Conservation (phyloP, 2,113 vertebrate species). For the Hippocampus abdominalis region DNA sequence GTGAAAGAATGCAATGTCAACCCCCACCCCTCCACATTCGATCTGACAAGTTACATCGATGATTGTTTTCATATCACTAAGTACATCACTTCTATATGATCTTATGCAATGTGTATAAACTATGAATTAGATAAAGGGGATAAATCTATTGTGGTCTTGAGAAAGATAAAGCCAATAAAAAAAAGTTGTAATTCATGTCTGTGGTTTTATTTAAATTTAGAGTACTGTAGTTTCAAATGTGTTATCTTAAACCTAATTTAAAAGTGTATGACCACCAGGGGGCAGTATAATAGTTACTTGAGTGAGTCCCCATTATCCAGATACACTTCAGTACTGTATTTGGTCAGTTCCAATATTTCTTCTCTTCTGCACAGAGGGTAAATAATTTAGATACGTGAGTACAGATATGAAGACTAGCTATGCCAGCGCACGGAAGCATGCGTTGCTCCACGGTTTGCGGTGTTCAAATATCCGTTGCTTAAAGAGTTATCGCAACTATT, state of each 20-base stretch:
- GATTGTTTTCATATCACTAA: constrained; percentile 62
- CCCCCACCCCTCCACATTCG: constrained; percentile 34
- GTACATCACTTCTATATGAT: constrained; percentile 59
- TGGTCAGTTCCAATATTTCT: neutral
- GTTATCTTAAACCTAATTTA: too few species aligned
- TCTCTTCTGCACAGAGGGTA: neutral
- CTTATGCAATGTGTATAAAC: constrained; percentile 71
- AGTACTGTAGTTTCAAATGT: too few species aligned
- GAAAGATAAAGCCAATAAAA: constrained; percentile 65
- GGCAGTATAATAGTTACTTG: too few species aligned
- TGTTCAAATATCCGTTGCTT: too few species aligned
- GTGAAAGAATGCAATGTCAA: constrained; percentile 42
- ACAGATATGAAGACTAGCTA: too few species aligned
- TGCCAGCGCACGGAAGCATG: too few species aligned
- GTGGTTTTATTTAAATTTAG: constrained; percentile 2
- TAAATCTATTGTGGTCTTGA: constrained; percentile 59
- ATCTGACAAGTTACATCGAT: constrained; percentile 39
- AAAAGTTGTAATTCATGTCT: constrained; percentile 41
- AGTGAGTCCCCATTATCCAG: too few species aligned
- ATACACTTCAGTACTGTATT: too few species aligned
- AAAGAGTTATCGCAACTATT: neutral
- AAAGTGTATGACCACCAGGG: too few species aligned
- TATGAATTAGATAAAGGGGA: constrained; percentile 54
- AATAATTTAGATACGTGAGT: too few species aligned
- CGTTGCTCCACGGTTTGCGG: too few species aligned